Conservation (phyloP, 2,888 invertebrate species). For the Pediacus dermestoides region DNA sequence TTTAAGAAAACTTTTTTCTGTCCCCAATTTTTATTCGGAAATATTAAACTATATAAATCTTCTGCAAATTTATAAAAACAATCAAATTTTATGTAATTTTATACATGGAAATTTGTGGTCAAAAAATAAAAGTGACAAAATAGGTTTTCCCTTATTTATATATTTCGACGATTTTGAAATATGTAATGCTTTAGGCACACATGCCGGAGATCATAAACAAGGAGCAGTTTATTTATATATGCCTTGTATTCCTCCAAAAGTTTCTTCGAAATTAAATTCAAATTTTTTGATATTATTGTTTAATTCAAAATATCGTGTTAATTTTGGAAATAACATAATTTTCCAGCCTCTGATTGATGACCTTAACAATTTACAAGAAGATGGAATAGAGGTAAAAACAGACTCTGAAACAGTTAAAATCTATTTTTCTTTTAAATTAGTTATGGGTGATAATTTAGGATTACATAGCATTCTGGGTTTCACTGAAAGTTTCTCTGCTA, state of each 20-base stretch:
- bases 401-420: slow-evolving; percentile 7
- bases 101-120: slow-evolving; percentile 1
- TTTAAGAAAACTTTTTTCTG: neutral
- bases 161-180: slow-evolving; percentile 31
- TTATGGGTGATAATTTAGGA: slow-evolving; percentile 35
- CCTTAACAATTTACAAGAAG: slow-evolving; percentile 25
- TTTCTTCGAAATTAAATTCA: slow-evolving; percentile 17
- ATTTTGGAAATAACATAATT: slow-evolving; percentile 27
- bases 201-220: slow-evolving; percentile 27
- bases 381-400: slow-evolving; percentile 8
- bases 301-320: slow-evolving; percentile 29
- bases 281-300: slow-evolving; percentile 30
- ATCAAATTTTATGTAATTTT: neutral
- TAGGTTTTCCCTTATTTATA: slow-evolving; percentile 23
- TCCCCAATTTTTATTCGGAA: neutral
- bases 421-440: slow-evolving; percentile 22
- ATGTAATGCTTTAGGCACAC: slow-evolving; percentile 28
- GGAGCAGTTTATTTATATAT: slow-evolving; percentile 28
- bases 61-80: neutral
- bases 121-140: slow-evolving; percentile 12
- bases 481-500: slow-evolving; percentile 31
- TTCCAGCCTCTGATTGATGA: slow-evolving; percentile 29
- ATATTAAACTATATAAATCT: neutral
- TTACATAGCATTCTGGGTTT: slow-evolving; percentile 30
- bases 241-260: slow-evolving; percentile 23